These are phyloP conservation scores for Oryzias curvinotus DNA, from an alignment of 2,113 vertebrate genomes.

Conservation along the genomic window DNA sequence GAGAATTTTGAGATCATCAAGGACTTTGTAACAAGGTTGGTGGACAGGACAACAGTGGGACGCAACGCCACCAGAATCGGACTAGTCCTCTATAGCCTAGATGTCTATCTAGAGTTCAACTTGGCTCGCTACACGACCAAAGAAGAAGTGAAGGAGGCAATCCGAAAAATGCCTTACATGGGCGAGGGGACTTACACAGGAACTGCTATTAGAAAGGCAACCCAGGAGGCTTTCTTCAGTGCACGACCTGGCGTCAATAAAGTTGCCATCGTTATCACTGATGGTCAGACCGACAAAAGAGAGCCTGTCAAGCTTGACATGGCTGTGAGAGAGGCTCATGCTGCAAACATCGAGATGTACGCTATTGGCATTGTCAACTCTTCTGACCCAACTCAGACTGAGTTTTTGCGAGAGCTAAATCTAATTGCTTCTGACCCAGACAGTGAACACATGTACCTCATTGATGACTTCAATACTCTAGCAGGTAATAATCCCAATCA, in stretches of 20 bases:
- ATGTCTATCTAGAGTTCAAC: slow-evolving; percentile 85
- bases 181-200: slow-evolving; percentile 90
- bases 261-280: slow-evolving; percentile 89
- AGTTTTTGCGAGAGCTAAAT: slow-evolving; percentile 87
- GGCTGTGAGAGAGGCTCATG: slow-evolving; percentile 85
- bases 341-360: slow-evolving; percentile 90
- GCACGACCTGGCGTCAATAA: slow-evolving; percentile 83
- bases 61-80: slow-evolving; percentile 88
- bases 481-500: slow-evolving; percentile 74
- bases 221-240: slow-evolving; percentile 86
- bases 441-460: slow-evolving; percentile 87
- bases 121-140: slow-evolving; percentile 80
- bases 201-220: slow-evolving; percentile 87
- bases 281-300: slow-evolving; percentile 87
- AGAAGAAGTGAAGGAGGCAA: slow-evolving; percentile 85
- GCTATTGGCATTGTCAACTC: slow-evolving; percentile 89
- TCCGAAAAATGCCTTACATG: slow-evolving; percentile 87
- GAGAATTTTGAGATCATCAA: slow-evolving; percentile 94
- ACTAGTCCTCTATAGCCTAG: slow-evolving; percentile 88
- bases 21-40: slow-evolving; percentile 87
- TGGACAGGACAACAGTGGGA: slow-evolving; percentile 87
- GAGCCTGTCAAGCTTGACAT: slow-evolving; percentile 87
- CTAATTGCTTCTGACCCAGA: slow-evolving; percentile 91
- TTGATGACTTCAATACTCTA: slow-evolving; percentile 89
- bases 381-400: slow-evolving; percentile 82